These are phyloP conservation scores for Nemopilema nomurai DNA, from an alignment of 30 jellyfish, hydroid and myxozoan species.

Conservation along the genomic window DNA sequence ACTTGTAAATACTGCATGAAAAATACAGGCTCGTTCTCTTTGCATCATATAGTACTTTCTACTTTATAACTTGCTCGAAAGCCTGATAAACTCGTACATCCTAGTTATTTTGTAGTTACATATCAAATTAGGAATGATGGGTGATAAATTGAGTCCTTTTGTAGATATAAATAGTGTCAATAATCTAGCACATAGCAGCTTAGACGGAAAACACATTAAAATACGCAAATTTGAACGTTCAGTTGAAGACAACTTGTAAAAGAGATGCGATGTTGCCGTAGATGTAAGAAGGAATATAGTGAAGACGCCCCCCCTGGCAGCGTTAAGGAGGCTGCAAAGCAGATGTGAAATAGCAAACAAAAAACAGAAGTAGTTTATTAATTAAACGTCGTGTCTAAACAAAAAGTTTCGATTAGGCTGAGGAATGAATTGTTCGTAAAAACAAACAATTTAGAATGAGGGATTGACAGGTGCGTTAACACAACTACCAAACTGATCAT, in stretches of 20 bases:
- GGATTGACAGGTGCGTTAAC: neutral
- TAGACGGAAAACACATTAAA: too few relatives aligned
- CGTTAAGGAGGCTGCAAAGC: neutral
- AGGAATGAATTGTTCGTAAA: neutral
- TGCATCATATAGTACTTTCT: too few relatives aligned
- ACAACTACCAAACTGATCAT: neutral
- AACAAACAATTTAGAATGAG: neutral
- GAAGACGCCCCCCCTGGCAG: neutral
- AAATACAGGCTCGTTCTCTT: too few relatives aligned
- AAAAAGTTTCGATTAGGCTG: neutral
- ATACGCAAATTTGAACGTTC: too few relatives aligned
- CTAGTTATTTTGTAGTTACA: too few relatives aligned
- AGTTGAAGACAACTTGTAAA: neutral
- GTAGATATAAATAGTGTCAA: too few relatives aligned
- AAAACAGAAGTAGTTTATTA: neutral
- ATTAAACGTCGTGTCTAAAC: neutral
- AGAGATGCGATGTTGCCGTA: neutral
- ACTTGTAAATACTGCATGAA: too few relatives aligned
- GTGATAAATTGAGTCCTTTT: too few relatives aligned
- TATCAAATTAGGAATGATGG: too few relatives aligned
- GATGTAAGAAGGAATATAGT: neutral
- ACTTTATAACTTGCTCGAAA: too few relatives aligned
- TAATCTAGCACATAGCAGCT: too few relatives aligned
- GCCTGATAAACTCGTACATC: too few relatives aligned
- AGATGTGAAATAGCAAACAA: neutral